Evolutionary conservation across 2,888 invertebrate species (phyloP).

Genomic region (Phortica magna): DNA sequence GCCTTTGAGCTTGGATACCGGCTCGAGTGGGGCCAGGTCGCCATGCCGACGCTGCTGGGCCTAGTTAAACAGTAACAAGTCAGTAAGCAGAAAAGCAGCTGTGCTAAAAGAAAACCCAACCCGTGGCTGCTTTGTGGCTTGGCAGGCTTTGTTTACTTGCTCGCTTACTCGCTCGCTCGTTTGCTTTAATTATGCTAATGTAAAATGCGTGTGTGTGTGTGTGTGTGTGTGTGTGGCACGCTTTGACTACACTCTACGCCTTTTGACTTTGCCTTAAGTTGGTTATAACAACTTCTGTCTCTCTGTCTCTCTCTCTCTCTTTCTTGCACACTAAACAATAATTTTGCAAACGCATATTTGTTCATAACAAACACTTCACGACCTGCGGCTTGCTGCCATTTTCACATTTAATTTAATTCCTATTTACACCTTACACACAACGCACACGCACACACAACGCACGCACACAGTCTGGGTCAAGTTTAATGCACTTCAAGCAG

Average conservation of each 20-base stretch:
- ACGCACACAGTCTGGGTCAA: conserved; percentile 49
- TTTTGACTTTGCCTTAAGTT: conserved; percentile 29
- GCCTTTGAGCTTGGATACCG: conserved; percentile 13
- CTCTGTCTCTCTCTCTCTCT: neutral
- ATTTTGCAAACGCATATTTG: neutral
- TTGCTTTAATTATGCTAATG: conserved; percentile 69
- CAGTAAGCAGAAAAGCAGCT: conserved; percentile 7
- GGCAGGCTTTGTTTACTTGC: conserved; percentile 31
- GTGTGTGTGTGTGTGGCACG: conserved; percentile 1
- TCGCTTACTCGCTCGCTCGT: conserved; percentile 32
- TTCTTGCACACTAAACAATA: neutral
- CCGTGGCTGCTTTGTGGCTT: neutral
- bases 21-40: neutral
- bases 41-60: neutral
- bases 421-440: too few relatives aligned
- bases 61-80: conserved; percentile 13
- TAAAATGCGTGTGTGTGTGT: conserved; percentile 44
- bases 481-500: conserved; percentile 38
- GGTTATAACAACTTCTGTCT: neutral
- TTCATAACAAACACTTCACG: neutral
- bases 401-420: conserved; percentile 16
- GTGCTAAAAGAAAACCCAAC: neutral
- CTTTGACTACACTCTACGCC: conserved; percentile 10
- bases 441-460: too few relatives aligned
- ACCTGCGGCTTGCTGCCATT: neutral